Evolutionary conservation across 2,797 vertebrate species (phyloP), one percentile per base, ranked within the genome.

Genomic region (Syngnathus rostellatus): DNA sequence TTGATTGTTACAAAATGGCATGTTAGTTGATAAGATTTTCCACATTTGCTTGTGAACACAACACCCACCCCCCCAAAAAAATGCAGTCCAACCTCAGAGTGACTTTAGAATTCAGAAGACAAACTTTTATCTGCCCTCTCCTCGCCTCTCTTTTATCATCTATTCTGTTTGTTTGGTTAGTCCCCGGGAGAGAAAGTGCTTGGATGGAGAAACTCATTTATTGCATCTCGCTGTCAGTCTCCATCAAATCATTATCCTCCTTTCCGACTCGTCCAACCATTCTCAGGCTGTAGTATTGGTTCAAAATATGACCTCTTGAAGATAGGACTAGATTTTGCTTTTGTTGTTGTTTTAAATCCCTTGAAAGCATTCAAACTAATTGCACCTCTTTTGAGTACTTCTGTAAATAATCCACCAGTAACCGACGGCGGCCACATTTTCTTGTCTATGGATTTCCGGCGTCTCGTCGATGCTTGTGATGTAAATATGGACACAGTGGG

Each of bases 141-240:
- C 64, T 62, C 71, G 70, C 81, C 65, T 74, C 63, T 74, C 21
- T 88, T 86, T 89, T 86, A 88, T 90, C 80, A 85, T 65, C 76
- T 86, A 89, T 90, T 90, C 87, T 78, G 84, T 89, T 90, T 89
- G 78, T 82, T 77, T 72, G 68, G 71, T 68, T 72, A 51, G 73
- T 81, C 81, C 72, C 72, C 51, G 82, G 75, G 82, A 82, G 75
- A 68, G 71, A 72, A 64, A 74, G 64, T 70, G 74, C 77, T 70
- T 72, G 72, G 64, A 72, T 75, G 71, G 70, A 80, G 81, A 82
- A 85, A 83, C 83, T 81, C 77, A 37, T 85, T 78, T 62, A 74
- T 73, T 51, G 25, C 69, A 39, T 39, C 45, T 23, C 37, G 41
- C 17, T 71, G 77, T 75, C 69, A 73, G 71, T 63, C 66, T 74